Evolutionary conservation across 2,113 vertebrate species (phyloP).

Genomic region (Nothobranchius furzeri): DNA sequence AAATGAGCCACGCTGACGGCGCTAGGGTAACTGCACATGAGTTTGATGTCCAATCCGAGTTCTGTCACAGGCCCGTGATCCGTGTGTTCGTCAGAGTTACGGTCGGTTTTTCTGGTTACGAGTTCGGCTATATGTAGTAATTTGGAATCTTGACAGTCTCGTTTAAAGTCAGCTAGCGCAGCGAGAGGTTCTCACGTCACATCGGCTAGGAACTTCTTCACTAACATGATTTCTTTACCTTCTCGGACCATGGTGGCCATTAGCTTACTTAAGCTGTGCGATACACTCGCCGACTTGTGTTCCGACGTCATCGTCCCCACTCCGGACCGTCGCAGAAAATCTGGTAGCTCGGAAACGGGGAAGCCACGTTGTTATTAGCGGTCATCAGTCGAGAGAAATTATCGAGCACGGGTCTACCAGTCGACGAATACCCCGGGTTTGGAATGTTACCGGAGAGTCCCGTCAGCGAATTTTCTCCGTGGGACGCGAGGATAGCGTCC

Average conservation of each 20-base stretch:
- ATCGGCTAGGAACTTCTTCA: neutral
- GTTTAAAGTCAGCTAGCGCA: neutral
- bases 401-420: too few species aligned
- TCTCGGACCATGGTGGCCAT: neutral
- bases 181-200: neutral
- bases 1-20: slow-evolving; percentile 15
- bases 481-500: neutral
- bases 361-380: too few species aligned
- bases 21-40: slow-evolving; percentile 1
- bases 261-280: neutral
- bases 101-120: too few species aligned
- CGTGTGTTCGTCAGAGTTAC: neutral
- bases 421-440: too few species aligned
- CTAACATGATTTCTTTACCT: neutral
- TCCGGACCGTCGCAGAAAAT: neutral
- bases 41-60: slow-evolving; percentile 1
- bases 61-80: neutral
- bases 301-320: neutral
- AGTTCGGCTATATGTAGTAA: too few species aligned
- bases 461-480: too few species aligned
- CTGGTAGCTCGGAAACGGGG: neutral
- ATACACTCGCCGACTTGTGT: neutral
- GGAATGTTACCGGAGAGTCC: too few species aligned
- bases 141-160: too few species aligned
- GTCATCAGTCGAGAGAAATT: too few species aligned